Evolutionary conservation across 2,888 invertebrate species (phyloP).

Genomic region (Timandra comae): DNA sequence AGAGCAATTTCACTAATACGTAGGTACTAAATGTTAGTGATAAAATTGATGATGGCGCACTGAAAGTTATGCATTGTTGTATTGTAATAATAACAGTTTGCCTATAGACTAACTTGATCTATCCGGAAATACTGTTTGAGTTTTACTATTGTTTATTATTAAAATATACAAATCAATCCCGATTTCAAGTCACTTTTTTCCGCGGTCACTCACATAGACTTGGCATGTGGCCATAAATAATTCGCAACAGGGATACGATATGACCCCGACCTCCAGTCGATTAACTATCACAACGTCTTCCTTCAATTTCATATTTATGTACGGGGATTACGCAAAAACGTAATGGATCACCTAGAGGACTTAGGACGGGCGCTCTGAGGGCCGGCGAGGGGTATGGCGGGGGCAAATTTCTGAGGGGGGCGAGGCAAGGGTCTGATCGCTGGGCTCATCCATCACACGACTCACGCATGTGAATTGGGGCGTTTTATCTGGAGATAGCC

Average conservation of each 20-base stretch:
- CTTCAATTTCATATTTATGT: slow-evolving; percentile 77
- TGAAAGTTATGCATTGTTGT: no score
- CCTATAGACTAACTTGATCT: no score
- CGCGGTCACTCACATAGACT: slow-evolving; percentile 35
- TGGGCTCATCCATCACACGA: slow-evolving; percentile 73
- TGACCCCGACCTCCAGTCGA: slow-evolving; percentile 75
- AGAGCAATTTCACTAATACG: no score
- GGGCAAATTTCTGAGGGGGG: slow-evolving; percentile 69
- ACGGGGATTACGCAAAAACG: slow-evolving; percentile 76
- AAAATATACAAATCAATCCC: no score
- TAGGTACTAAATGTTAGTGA: no score
- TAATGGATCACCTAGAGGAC: slow-evolving; percentile 76
- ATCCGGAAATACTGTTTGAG: no score
- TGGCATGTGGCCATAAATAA: slow-evolving; percentile 58
- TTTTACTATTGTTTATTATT: no score
- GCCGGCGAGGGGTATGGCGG: slow-evolving; percentile 41
- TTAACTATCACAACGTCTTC: slow-evolving; percentile 74
- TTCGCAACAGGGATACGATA: slow-evolving; percentile 47
- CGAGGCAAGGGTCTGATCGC: slow-evolving; percentile 72
- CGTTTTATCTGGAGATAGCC: slow-evolving; percentile 75
- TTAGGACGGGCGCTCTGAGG: slow-evolving; percentile 48
- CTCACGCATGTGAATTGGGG: slow-evolving; percentile 76
- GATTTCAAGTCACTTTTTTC: slow-evolving; percentile 29
- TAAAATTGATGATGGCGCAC: no score
- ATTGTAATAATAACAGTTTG: no score